Conservation (phyloP, 2,797 vertebrate species). For the Sciaenops ocellatus region DNA sequence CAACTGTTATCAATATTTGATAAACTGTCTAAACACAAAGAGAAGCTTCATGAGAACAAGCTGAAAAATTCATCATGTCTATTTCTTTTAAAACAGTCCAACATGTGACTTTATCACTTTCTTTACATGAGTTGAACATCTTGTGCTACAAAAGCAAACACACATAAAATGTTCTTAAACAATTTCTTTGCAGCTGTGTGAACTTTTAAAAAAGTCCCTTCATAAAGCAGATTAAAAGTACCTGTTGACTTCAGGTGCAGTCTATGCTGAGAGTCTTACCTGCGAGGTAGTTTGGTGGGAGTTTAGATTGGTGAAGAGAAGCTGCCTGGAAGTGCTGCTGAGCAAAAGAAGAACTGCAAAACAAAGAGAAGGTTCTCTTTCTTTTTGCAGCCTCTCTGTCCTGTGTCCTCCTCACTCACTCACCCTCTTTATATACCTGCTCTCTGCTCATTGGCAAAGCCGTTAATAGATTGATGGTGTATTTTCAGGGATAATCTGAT, state of each 20-base stretch:
- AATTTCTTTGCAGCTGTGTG: background rate
- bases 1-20: background rate
- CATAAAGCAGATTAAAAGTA: background rate
- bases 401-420: no score
- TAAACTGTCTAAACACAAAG: background rate
- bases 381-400: constrained; percentile 65
- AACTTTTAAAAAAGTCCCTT: background rate
- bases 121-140: background rate
- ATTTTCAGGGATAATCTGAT: constrained; percentile 48
- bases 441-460: constrained; percentile 8
- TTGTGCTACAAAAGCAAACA: no score
- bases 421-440: constrained; percentile 41
- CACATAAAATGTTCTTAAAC: background rate
- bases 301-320: background rate
- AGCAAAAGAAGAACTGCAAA: constrained; percentile 53
- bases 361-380: constrained; percentile 68
- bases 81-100: background rate
- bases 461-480: constrained; percentile 19
- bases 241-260: background rate
- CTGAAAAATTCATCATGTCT: background rate
- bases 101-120: background rate
- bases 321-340: background rate
- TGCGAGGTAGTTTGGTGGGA: constrained; percentile 21
- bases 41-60: background rate
- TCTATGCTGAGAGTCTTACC: constrained; percentile 19